Evolutionary conservation across 2,888 invertebrate species (phyloP).

Genomic region (Acronicta aceris): DNA sequence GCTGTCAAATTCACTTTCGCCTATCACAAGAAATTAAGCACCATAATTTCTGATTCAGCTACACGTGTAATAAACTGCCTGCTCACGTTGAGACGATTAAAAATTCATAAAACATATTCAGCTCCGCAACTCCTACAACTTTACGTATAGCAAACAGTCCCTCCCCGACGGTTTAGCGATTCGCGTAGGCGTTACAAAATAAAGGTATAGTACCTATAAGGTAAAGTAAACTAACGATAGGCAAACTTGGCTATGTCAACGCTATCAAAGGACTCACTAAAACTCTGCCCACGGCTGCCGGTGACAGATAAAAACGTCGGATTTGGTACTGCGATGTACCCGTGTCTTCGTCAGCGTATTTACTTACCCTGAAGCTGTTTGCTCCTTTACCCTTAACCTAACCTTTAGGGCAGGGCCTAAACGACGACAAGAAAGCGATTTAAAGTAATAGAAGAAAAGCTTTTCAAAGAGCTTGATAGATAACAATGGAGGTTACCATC

Average conservation of each 20-base stretch:
- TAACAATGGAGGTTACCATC: no score
- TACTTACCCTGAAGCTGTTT: conserved; percentile 86
- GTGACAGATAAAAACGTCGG: conserved; percentile 85
- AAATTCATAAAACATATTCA: conserved; percentile 36
- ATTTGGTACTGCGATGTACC: conserved; percentile 77
- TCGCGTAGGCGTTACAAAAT: conserved; percentile 48
- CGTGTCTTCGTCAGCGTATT: conserved; percentile 87
- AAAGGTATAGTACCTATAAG: conserved; percentile 35
- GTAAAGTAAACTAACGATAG: conserved; percentile 59
- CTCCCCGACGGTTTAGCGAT: conserved; percentile 25
- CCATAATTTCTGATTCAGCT: conserved; percentile 10
- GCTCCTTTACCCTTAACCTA: conserved; percentile 84
- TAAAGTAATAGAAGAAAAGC: conserved; percentile 1
- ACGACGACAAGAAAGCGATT: conserved; percentile 45
- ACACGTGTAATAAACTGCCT: conserved; percentile 7
- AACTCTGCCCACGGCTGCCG: conserved; percentile 75
- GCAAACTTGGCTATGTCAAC: conserved; percentile 68
- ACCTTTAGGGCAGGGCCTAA: conserved; percentile 64
- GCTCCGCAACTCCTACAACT: conserved; percentile 46
- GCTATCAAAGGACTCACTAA: conserved; percentile 77
- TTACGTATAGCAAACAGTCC: conserved; percentile 54
- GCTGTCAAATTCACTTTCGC: no score
- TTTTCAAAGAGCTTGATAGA: not conserved
- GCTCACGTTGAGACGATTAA: conserved; percentile 24
- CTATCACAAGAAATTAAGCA: not conserved